phyloP scores from a whole-genome alignment of 2,797 vertebrate species.

The Danio jaintianensis region DNA sequence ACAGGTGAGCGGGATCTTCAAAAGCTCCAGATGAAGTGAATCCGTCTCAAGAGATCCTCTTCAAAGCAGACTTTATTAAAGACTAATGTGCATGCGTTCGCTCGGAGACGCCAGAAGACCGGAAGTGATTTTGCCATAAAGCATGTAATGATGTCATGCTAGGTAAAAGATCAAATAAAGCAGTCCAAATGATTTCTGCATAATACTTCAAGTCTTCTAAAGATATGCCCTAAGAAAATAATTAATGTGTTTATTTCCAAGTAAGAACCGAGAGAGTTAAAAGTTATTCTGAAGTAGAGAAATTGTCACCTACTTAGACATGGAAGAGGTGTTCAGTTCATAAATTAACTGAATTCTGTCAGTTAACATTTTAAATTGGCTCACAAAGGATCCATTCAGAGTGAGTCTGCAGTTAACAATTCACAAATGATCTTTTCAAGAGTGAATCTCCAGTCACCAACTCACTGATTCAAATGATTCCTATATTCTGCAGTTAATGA shows the following conservation, averaged over 20 bases:
- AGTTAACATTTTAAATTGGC: no score
- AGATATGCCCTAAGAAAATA: background rate
- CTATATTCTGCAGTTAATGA: no score
- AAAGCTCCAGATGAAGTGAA: slow-evolving; percentile 48
- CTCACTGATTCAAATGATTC: no score
- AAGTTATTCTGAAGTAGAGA: no score
- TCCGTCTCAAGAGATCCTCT: slow-evolving; percentile 50
- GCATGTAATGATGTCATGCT: background rate
- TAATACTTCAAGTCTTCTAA: background rate
- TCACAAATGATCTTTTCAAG: no score
- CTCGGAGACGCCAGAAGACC: slow-evolving; percentile 29
- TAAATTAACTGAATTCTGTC: no score
- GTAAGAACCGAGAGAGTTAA: background rate
- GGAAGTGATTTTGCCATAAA: slow-evolving; percentile 48
- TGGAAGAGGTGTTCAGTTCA: no score
- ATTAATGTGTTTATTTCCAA: background rate
- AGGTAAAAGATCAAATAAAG: background rate
- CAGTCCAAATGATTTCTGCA: background rate
- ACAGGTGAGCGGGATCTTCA: slow-evolving; percentile 55
- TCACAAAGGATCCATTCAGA: no score
- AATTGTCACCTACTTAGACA: no score
- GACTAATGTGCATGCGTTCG: slow-evolving; percentile 45
- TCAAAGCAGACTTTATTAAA: slow-evolving; percentile 57
- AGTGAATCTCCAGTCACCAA: no score
- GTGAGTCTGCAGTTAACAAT: no score